phyloP scores from a whole-genome alignment of 2,113 vertebrate genomes.

The Scalopus aquaticus region DNA sequence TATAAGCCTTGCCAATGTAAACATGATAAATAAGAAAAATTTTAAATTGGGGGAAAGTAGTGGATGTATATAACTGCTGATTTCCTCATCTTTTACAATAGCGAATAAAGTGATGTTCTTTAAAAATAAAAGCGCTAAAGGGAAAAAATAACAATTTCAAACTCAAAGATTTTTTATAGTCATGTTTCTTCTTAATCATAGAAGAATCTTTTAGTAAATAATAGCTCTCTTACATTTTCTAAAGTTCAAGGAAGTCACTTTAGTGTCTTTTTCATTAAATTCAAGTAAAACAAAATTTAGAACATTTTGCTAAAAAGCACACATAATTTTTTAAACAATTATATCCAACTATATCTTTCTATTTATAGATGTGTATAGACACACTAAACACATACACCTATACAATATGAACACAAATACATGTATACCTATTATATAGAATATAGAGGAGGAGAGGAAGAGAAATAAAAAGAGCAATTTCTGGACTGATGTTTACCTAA shows the following conservation, averaged over 20 bases:
- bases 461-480: background rate
- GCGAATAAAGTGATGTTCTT: background rate
- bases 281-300: conserved; percentile 27
- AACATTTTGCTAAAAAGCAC: conserved; percentile 13
- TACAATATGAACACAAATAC: background rate
- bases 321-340: background rate
- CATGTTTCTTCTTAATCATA: background rate
- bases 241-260: background rate
- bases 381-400: background rate
- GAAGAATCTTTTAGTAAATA: background rate
- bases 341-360: background rate
- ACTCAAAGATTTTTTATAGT: background rate
- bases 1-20: background rate
- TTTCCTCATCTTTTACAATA: conserved; percentile 2
- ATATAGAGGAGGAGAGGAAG: background rate
- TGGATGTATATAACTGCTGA: background rate
- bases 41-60: background rate
- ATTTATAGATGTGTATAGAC: too few relatives aligned
- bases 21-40: background rate
- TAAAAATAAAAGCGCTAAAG: background rate
- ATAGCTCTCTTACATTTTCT: background rate
- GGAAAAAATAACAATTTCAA: background rate
- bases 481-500: background rate
- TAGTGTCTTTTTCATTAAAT: conserved; percentile 28
- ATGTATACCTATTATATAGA: background rate